Evolutionary conservation across 2,888 invertebrate genomes (phyloP).

Genomic region (Blera fallax): DNA sequence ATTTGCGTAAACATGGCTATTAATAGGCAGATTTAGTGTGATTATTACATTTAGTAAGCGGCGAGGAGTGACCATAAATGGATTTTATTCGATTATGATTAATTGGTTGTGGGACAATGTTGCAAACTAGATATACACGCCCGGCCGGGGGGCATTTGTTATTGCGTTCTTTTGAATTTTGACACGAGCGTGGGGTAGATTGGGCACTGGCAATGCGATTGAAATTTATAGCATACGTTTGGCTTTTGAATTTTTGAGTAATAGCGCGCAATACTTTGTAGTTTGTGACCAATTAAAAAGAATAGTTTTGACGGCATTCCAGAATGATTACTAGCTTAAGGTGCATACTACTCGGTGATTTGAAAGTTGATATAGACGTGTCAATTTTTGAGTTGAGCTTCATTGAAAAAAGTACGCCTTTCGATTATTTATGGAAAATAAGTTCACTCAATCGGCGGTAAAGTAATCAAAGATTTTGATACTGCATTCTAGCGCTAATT

Average conservation of each 20-base stretch:
- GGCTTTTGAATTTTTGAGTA: neutral
- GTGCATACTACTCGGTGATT: neutral
- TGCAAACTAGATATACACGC: conserved; percentile 4
- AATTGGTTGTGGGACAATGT: conserved; percentile 36
- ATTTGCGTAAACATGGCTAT: conserved; percentile 31
- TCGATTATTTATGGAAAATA: no score
- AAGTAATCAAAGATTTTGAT: no score
- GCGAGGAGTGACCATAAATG: conserved; percentile 5
- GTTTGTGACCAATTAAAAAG: neutral
- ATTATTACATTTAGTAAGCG: conserved; percentile 20
- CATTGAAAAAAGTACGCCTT: no score
- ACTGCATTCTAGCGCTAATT: no score
- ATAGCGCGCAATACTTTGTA: neutral
- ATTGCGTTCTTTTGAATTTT: conserved; percentile 4
- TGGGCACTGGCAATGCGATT: neutral
- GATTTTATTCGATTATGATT: neutral
- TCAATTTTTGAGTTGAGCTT: no score
- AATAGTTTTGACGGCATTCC: neutral
- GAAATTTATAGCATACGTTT: neutral
- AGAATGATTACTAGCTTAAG: neutral
- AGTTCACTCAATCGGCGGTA: no score
- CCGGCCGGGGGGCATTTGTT: neutral
- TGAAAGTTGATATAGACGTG: no score
- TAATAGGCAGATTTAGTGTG: conserved; percentile 5
- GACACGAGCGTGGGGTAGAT: neutral